A percentile compares a stretch with the other conserved stretches of the same genome.
phyloP scores from a whole-genome alignment of 2,797 vertebrate species.

The Pangasius sanitwongsei region DNA sequence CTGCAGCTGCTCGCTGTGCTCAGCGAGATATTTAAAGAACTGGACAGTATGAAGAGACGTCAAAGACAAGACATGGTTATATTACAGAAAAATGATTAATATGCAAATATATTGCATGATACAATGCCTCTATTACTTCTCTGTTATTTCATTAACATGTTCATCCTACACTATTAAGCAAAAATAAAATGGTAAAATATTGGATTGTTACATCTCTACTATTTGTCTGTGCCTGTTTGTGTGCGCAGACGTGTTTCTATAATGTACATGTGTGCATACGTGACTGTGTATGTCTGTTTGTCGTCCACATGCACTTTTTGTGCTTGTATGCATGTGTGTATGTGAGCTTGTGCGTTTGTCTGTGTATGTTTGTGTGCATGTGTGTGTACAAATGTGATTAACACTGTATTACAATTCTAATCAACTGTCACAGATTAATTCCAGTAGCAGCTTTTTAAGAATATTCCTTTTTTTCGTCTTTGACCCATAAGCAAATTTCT shows the following conservation, averaged over 20 bases:
- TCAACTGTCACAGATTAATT: neutral
- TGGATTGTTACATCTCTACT: too few relatives aligned
- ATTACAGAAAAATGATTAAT: neutral
- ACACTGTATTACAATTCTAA: neutral
- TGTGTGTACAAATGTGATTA: neutral
- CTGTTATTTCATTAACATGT: neutral
- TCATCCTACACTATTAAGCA: neutral
- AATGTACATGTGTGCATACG: too few relatives aligned
- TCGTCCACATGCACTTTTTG: neutral
- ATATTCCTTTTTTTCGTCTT: neutral
- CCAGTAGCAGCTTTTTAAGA: neutral
- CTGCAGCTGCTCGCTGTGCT: neutral
- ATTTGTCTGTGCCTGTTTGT: too few relatives aligned
- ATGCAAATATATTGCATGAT: neutral
- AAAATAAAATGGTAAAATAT: neutral
- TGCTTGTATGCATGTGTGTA: neutral
- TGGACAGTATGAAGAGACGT: neutral
- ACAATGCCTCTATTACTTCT: neutral
- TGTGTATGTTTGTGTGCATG: neutral
- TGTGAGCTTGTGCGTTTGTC: neutral
- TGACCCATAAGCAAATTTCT: neutral
- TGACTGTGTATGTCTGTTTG: neutral
- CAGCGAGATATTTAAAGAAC: neutral
- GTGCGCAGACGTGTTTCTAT: too few relatives aligned
- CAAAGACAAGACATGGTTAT: neutral